Evolutionary conservation across 64 coral and sea anemone genomes (phyloP).

Genomic region (Actinia equina): DNA sequence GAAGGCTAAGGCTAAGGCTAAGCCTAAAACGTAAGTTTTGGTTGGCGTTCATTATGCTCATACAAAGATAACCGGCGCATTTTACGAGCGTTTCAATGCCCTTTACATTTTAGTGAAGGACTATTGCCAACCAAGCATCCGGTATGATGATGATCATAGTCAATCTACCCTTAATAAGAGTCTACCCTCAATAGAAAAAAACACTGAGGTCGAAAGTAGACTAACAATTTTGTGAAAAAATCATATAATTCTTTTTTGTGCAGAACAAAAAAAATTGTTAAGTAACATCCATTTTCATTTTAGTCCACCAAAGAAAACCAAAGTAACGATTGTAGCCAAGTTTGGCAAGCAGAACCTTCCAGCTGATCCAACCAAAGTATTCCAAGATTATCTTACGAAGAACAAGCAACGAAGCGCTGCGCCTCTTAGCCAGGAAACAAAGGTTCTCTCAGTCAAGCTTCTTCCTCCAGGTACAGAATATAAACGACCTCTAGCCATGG

Average conservation of each 20-base stretch:
- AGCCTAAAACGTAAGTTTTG: slow-evolving; percentile 24
- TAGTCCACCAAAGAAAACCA: slow-evolving; percentile 19
- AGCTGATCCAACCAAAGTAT: slow-evolving; percentile 42
- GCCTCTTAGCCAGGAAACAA: slow-evolving; percentile 26
- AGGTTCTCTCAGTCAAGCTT: slow-evolving; percentile 31
- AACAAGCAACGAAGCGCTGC: slow-evolving; percentile 66
- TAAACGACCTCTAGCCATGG: not conserved
- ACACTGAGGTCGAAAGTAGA: too few species aligned
- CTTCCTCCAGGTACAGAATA: slow-evolving; percentile 47
- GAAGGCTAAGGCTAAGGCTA: not conserved
- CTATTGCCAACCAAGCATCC: too few species aligned
- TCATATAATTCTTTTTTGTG: too few species aligned
- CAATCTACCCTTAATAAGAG: too few species aligned
- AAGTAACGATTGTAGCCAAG: not conserved
- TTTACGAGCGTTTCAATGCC: too few species aligned
- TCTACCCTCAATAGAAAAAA: too few species aligned
- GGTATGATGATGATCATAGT: too few species aligned
- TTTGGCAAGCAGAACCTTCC: slow-evolving; percentile 26
- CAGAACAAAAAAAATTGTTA: not conserved
- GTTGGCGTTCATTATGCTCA: not conserved
- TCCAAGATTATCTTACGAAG: slow-evolving; percentile 48
- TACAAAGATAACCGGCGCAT: too few species aligned
- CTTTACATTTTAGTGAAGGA: too few species aligned
- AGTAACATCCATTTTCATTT: not conserved
- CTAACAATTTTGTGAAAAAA: too few species aligned